Base-by-base conservation (phyloP, 2,888 invertebrate species). In the Lasioglossum calceatum region DNA sequence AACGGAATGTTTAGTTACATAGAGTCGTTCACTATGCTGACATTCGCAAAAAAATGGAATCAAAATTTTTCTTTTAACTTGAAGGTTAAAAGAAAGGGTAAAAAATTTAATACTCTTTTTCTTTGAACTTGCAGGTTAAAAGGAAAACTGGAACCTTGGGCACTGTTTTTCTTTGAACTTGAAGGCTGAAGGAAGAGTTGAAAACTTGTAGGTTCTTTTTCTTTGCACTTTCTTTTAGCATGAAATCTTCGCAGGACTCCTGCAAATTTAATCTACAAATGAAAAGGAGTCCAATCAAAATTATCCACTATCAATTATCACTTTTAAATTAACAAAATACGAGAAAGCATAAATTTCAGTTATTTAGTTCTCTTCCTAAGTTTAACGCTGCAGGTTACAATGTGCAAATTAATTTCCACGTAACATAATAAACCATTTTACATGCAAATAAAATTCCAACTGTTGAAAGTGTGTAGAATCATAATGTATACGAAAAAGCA, bases 151-250 rank as follows among this genome's bases (percentile, higher is more conserved):
- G 2, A 64, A 32, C 32, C 32, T 16, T 32, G 2, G 61, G 32
- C 16, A 16, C 64, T 64, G 32, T 64, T 32, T 32, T 64, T 64
- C 64, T 64, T 64, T 64, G 64, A 64, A 64, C 64, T 64, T 64
- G 64, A 27, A 16, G 16, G 64, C 7, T 27, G 64, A 27, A 2
- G 64, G 64, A 19, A 32, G 32, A 32, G 64, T 64, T 64, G 32
- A 32, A 32, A 64, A 64, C 64, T 64, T 32, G 16, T 0, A 0
- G 16, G 64, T 32, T 64, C 16, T 64, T 64, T 64, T 64, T 32
- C 64, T 16, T 27, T 32, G 16, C 16, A 64, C 4, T 16, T 64
- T 27, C 61, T 27, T 16, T 64, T 16, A 5, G 1, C 27, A 27
- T 12, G 32, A 58, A 58, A 58, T 58, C n/a, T 58, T n/a, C 4